These are phyloP conservation scores for Sitta carolinensis DNA, from an alignment of 2,797 vertebrate species.

Conservation along the genomic window DNA sequence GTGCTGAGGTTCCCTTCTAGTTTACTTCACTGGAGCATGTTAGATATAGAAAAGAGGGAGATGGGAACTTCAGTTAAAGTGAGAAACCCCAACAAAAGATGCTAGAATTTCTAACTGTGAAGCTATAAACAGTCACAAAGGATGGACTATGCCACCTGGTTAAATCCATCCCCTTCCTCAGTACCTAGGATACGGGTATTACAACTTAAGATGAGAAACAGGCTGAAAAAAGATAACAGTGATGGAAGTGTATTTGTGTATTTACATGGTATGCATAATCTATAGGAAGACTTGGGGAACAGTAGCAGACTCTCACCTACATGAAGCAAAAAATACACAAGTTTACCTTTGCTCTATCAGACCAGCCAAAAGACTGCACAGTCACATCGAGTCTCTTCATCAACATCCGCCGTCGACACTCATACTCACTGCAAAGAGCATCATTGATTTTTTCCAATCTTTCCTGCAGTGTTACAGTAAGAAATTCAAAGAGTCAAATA, in stretches of 20 bases:
- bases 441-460: slow-evolving; percentile 85
- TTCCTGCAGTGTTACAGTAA: slow-evolving; percentile 72
- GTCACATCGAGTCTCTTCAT: slow-evolving; percentile 96
- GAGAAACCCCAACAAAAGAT: neutral
- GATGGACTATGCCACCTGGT: neutral
- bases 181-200: neutral
- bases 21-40: neutral
- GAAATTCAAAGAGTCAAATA: neutral
- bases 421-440: slow-evolving; percentile 86
- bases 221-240: neutral
- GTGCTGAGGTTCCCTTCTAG: neutral
- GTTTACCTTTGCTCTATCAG: slow-evolving; percentile 91
- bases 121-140: neutral
- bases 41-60: neutral
- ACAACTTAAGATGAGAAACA: neutral
- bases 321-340: slow-evolving; percentile 35
- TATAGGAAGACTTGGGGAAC: neutral
- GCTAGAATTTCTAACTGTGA: neutral
- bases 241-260: neutral
- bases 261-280: neutral
- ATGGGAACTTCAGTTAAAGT: neutral
- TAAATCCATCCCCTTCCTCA: neutral
- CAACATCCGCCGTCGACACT: slow-evolving; percentile 93
- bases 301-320: slow-evolving; percentile 41
- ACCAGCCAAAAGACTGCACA: slow-evolving; percentile 97